These are phyloP conservation scores for Hypotaenidia okinawae DNA, from an alignment of 2,797 vertebrate genomes.

Conservation along the genomic window DNA sequence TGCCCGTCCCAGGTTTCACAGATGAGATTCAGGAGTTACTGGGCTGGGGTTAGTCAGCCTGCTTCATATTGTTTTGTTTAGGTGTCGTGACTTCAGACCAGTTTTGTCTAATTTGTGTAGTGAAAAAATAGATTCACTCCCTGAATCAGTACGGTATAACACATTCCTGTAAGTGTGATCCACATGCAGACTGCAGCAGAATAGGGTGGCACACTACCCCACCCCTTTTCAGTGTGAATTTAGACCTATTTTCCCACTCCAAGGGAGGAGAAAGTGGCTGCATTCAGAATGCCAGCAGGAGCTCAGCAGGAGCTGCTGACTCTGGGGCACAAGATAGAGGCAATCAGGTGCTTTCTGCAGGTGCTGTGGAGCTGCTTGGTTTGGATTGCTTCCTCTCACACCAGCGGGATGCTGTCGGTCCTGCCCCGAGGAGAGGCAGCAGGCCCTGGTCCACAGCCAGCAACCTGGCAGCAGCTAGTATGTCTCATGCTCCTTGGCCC, in stretches of 20 bases:
- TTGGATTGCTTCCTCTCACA: background rate
- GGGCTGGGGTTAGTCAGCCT: background rate
- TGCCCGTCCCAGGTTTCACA: background rate
- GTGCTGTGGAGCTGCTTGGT: background rate
- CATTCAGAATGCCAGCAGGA: slow-evolving; percentile 10
- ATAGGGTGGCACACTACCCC: background rate
- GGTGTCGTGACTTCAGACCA: background rate
- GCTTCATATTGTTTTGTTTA: background rate
- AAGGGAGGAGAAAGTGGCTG: background rate
- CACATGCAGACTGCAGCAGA: background rate
- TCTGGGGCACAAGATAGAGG: background rate
- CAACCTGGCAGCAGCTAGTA: background rate
- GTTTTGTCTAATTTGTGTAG: background rate
- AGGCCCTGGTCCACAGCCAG: background rate
- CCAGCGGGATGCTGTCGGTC: background rate
- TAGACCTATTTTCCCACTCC: background rate
- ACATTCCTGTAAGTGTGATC: background rate
- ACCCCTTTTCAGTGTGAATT: background rate
- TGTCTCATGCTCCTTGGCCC: background rate
- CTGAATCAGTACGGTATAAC: background rate
- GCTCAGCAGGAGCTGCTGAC: background rate
- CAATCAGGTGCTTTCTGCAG: slow-evolving; percentile 30
- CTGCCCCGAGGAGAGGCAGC: background rate
- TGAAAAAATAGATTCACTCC: background rate
- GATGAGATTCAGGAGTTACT: background rate